Evolutionary conservation across 2,797 vertebrate species (phyloP).

Genomic region (Myiothlypis chrysogaster): DNA sequence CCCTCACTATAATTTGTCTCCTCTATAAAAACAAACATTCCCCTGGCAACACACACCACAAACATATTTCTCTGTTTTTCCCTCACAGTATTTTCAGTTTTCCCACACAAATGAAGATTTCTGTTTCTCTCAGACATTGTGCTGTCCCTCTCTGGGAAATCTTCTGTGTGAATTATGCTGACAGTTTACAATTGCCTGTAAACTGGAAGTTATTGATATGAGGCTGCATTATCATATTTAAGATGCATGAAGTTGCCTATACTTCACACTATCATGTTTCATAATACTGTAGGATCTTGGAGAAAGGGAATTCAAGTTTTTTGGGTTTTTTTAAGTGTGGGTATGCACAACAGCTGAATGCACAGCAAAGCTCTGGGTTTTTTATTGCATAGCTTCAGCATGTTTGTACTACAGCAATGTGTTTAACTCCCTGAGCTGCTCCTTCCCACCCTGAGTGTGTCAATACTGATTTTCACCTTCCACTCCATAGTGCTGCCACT

Average conservation of each 20-base stretch:
- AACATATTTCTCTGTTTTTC: neutral
- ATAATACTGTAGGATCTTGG: neutral
- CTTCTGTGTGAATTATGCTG: neutral
- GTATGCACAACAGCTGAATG: neutral
- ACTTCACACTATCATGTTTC: neutral
- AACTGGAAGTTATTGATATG: neutral
- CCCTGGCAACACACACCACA: neutral
- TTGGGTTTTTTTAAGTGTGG: rapidly evolving
- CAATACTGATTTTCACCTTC: neutral
- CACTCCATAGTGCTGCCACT: neutral
- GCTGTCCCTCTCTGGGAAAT: neutral
- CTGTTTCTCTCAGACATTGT: neutral
- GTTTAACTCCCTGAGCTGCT: neutral
- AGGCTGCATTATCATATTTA: neutral
- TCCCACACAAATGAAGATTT: neutral
- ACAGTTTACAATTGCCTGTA: neutral
- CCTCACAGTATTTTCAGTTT: neutral
- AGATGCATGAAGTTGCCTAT: neutral
- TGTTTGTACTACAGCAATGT: neutral
- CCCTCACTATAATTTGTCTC: neutral
- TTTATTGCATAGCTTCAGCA: neutral
- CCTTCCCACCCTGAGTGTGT: neutral
- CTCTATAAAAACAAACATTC: neutral
- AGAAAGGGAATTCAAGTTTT: neutral
- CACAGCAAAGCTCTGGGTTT: neutral